These are phyloP conservation scores for Pseudocheirus occidentalis DNA, from an alignment of 2,797 vertebrate species.

Conservation along the genomic window DNA sequence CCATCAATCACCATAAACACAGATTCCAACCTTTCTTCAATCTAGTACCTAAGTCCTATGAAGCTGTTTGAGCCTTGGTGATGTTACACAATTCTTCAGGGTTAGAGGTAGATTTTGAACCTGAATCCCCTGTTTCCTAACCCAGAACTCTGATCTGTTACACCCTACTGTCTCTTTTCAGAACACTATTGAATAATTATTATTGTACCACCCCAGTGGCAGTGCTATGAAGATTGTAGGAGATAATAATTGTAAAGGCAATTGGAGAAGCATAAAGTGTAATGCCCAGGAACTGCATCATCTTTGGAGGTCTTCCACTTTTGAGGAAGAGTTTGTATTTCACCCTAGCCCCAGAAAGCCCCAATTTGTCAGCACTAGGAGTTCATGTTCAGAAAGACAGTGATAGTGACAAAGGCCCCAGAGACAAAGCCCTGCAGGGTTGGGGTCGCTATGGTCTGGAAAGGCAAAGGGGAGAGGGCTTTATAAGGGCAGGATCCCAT, in stretches of 20 bases:
- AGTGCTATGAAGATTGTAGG: background rate
- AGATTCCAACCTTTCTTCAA: background rate
- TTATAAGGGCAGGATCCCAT: background rate
- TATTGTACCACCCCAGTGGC: background rate
- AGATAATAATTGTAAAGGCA: background rate
- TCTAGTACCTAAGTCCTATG: background rate
- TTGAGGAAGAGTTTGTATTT: background rate
- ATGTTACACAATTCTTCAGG: background rate
- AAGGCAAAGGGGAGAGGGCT: background rate
- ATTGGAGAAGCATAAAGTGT: background rate
- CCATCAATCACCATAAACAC: background rate
- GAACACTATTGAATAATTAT: background rate
- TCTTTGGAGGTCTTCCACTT: background rate
- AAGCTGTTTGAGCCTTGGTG: background rate
- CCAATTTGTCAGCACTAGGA: background rate
- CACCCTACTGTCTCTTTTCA: background rate
- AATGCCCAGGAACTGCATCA: background rate
- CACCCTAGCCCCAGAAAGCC: background rate
- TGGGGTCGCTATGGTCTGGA: background rate
- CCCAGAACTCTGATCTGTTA: background rate
- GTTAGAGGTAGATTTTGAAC: background rate
- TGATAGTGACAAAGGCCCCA: background rate
- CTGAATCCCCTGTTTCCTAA: background rate
- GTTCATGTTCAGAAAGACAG: background rate
- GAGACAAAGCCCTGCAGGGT: rapidly evolving